Conservation (phyloP, 1,140 invertebrate genomes). For the Zaprionus ghesquierei region DNA sequence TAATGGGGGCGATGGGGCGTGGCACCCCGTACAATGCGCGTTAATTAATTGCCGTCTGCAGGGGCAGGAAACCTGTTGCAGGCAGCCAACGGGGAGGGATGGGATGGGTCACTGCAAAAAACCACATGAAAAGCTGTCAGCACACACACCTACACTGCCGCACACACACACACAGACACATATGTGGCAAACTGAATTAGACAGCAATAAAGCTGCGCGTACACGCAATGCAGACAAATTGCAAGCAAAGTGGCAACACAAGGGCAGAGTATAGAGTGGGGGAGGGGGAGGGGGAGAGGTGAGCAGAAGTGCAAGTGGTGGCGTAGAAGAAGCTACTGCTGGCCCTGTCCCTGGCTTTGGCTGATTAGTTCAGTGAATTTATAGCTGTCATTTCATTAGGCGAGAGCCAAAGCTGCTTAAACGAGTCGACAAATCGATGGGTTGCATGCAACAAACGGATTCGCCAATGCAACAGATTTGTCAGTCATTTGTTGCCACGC, state of each 20-base stretch:
- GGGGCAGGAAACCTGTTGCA: constrained; percentile 11
- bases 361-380: constrained; percentile 63
- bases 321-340: neutral
- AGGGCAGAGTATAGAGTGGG: neutral
- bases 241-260: constrained; percentile 10
- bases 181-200: constrained; percentile 3
- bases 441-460: constrained; percentile 48
- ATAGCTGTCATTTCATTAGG: constrained; percentile 71
- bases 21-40: neutral
- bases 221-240: constrained; percentile 28
- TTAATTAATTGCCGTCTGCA: constrained; percentile 63
- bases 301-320: too few relatives aligned
- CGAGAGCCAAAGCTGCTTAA: constrained; percentile 27
- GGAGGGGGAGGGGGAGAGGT: neutral
- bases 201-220: neutral
- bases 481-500: constrained; percentile 58
- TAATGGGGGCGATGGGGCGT: constrained; percentile 6
- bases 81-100: neutral
- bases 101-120: constrained; percentile 11
- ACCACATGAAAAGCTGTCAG: constrained; percentile 14
- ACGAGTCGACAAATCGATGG: constrained; percentile 49
- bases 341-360: neutral
- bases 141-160: neutral
- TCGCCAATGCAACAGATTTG: constrained; percentile 74
- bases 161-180: neutral